Conservation (phyloP, 1,140 invertebrate genomes). For the Solen grandis region DNA sequence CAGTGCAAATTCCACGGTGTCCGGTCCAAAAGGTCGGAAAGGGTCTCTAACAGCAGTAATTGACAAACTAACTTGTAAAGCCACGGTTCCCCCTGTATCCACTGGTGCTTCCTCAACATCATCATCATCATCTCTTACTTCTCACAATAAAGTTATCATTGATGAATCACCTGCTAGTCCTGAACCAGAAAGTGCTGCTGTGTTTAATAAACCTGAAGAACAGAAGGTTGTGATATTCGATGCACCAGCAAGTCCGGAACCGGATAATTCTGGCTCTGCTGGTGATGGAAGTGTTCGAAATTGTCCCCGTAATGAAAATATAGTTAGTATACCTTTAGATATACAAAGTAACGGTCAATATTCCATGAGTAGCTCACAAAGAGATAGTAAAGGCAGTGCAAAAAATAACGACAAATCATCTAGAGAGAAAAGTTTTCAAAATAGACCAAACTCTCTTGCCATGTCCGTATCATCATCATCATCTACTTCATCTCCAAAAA, state of each 20-base stretch:
- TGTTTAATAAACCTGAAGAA: neutral
- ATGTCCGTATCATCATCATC: too few species aligned
- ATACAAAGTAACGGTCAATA: too few species aligned
- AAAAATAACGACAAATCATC: neutral
- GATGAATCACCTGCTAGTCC: conserved; percentile 43
- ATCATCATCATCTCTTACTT: neutral
- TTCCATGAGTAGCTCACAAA: neutral
- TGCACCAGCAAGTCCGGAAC: conserved; percentile 19
- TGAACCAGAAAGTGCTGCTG: conserved; percentile 20
- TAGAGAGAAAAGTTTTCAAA: too few species aligned
- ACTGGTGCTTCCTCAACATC: neutral
- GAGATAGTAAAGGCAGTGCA: too few species aligned
- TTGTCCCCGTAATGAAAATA: neutral
- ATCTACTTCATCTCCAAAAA: conserved; percentile 29
- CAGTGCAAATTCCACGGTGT: neutral
- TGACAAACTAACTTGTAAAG: conserved; percentile 86
- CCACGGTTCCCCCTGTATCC: conserved; percentile 7
- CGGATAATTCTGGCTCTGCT: conserved; percentile 13
- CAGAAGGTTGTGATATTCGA: conserved; percentile 39
- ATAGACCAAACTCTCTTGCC: neutral
- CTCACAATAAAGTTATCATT: conserved; percentile 23
- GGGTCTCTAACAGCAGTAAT: conserved; percentile 91
- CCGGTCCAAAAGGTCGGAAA: conserved; percentile 83
- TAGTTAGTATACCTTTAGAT: conserved; percentile 49
- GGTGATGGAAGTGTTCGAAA: neutral